Evolutionary conservation across 2,113 vertebrate genomes (phyloP).

Genomic region (Phainopepla nitens): DNA sequence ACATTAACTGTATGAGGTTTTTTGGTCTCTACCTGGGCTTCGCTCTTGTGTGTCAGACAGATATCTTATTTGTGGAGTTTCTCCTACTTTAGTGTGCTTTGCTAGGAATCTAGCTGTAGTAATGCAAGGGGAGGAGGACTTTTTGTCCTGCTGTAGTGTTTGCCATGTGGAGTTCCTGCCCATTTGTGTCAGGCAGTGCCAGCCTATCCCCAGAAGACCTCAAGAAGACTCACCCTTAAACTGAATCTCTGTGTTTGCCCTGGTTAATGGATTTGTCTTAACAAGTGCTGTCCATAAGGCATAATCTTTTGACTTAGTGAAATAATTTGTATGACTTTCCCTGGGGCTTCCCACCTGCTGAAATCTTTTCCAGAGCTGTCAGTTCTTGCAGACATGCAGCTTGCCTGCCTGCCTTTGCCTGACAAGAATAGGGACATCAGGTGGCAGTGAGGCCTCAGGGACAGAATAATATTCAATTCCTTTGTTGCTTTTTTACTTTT

Average conservation of each 20-base stretch:
- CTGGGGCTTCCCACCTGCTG: background rate
- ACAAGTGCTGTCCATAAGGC: background rate
- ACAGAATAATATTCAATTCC: background rate
- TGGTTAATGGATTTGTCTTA: background rate
- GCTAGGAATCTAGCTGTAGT: background rate
- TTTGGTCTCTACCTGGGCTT: background rate
- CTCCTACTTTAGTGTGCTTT: background rate
- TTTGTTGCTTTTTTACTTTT: background rate
- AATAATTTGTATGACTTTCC: background rate
- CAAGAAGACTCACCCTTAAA: background rate
- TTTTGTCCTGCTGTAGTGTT: background rate
- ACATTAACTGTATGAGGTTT: background rate
- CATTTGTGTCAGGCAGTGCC: background rate
- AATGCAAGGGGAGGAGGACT: background rate
- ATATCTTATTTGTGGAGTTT: background rate
- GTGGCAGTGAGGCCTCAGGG: background rate
- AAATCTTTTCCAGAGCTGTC: background rate
- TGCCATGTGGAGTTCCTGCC: background rate
- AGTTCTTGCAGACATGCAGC: background rate
- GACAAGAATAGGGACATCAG: background rate
- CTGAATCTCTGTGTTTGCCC: background rate
- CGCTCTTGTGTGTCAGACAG: background rate
- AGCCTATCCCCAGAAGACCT: background rate
- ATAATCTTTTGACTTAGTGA: background rate
- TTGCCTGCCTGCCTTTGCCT: background rate